Conservation (phyloP, 2,797 vertebrate genomes). For the Coregonus sp. region DNA sequence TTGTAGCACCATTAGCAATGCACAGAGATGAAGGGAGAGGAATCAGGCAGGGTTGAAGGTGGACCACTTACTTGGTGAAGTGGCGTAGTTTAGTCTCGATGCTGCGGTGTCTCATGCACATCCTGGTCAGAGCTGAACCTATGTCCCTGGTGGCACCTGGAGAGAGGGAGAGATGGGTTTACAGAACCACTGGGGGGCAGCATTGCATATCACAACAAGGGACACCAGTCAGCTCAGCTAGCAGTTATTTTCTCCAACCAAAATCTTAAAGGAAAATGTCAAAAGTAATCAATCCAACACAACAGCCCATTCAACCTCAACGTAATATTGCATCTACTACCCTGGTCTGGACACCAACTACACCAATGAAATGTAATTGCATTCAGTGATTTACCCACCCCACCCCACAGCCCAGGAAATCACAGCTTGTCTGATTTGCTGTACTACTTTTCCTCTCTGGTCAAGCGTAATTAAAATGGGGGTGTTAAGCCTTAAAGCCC, state of each 20-base stretch:
- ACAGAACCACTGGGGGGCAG: background rate
- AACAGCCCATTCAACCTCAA: conserved; percentile 3
- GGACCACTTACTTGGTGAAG: conserved; percentile 89
- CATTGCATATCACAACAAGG: background rate
- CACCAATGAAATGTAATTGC: background rate
- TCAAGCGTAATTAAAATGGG: conserved; percentile 72
- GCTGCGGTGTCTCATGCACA: conserved; percentile 98
- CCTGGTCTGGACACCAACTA: conserved; percentile 1
- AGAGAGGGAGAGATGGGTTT: background rate
- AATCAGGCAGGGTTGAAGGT: conserved; percentile 24
- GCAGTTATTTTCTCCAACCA: background rate
- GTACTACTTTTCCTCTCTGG: conserved; percentile 64
- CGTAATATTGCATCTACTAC: background rate
- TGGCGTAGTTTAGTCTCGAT: conserved; percentile 95
- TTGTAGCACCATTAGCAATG: background rate
- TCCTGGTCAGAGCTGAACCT: conserved; percentile 93
- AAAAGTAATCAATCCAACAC: background rate
- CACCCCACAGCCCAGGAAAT: conserved; percentile 12
- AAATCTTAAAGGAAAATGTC: too few species aligned
- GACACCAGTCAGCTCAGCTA: too few species aligned
- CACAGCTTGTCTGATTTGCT: conserved; percentile 43
- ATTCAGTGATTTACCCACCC: background rate
- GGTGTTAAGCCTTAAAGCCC: conserved; percentile 65
- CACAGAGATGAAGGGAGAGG: background rate
- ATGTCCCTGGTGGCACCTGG: conserved; percentile 94